Conservation (phyloP, 2,888 invertebrate genomes). For the Hanleya hanleyi region DNA sequence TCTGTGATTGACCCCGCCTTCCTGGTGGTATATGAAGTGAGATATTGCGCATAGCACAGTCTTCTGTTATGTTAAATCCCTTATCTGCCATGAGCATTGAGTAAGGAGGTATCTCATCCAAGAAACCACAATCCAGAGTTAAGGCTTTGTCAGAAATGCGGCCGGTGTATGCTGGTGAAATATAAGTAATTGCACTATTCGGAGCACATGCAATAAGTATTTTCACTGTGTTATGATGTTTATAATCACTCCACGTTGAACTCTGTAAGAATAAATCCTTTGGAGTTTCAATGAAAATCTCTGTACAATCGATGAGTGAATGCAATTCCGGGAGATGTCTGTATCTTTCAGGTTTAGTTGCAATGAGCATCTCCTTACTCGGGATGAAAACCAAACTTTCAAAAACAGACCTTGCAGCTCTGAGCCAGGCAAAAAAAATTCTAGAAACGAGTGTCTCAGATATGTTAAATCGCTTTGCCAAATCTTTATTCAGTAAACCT, state of each 20-base stretch:
- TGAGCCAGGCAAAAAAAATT: constrained; percentile 27
- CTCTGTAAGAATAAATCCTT: constrained; percentile 30
- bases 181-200: constrained; percentile 33
- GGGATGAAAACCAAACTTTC: constrained; percentile 18
- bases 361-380: constrained; percentile 23
- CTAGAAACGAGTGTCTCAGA: constrained; percentile 14
- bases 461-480: background rate
- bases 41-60: constrained; percentile 13
- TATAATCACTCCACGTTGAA: constrained; percentile 41
- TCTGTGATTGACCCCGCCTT: constrained; percentile 32
- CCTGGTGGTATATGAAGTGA: constrained; percentile 34
- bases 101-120: constrained; percentile 26
- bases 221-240: constrained; percentile 45
- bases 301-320: constrained; percentile 36
- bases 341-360: constrained; percentile 24
- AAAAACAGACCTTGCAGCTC: constrained; percentile 18
- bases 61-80: too few relatives aligned
- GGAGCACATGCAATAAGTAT: constrained; percentile 34
- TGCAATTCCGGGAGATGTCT: constrained; percentile 19
- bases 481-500: background rate
- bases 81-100: constrained; percentile 40
- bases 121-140: constrained; percentile 29
- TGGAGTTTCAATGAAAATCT: constrained; percentile 38
- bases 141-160: constrained; percentile 36
- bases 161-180: constrained; percentile 31